These are phyloP conservation scores for Venturia canescens DNA, from an alignment of 1,140 invertebrate genomes.

Conservation along the genomic window DNA sequence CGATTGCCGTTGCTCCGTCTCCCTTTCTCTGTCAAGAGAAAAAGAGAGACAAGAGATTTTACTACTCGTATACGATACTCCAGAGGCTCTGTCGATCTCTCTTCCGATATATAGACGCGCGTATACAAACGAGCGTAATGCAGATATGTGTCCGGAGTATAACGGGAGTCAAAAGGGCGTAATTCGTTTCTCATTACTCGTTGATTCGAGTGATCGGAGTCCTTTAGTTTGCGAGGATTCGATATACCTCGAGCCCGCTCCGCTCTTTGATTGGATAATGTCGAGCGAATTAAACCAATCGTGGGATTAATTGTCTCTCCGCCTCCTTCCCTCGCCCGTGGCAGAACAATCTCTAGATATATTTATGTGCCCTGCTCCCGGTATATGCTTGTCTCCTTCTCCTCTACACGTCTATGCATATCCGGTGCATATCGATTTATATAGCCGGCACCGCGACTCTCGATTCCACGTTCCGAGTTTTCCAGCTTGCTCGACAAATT, in stretches of 20 bases:
- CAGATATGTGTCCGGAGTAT: not conserved
- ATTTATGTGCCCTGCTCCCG: no score
- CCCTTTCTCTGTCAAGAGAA: not conserved
- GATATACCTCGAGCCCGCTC: constrained; percentile 52
- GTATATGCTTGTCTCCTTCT: no score
- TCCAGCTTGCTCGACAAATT: constrained; percentile 62
- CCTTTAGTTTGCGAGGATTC: not conserved
- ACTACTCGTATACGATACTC: constrained; percentile 35
- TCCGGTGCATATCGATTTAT: not conserved
- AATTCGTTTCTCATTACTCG: not conserved
- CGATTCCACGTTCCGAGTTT: constrained; percentile 50
- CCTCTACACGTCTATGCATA: constrained; percentile 1
- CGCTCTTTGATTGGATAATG: constrained; percentile 69
- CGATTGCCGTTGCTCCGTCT: constrained; percentile 12
- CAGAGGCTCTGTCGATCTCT: constrained; percentile 20
- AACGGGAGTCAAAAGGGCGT: not conserved
- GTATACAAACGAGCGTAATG: not conserved
- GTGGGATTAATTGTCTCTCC: constrained; percentile 68
- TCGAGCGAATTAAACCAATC: constrained; percentile 69
- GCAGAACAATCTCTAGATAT: constrained; percentile 32
- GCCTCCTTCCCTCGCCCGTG: constrained; percentile 42
- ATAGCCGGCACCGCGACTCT: constrained; percentile 5
- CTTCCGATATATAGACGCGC: not conserved
- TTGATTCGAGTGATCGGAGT: not conserved
- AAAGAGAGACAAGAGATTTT: constrained; percentile 16